Base-by-base conservation (phyloP, 1,140 invertebrate genomes). In the Drosophila mojavensis region DNA sequence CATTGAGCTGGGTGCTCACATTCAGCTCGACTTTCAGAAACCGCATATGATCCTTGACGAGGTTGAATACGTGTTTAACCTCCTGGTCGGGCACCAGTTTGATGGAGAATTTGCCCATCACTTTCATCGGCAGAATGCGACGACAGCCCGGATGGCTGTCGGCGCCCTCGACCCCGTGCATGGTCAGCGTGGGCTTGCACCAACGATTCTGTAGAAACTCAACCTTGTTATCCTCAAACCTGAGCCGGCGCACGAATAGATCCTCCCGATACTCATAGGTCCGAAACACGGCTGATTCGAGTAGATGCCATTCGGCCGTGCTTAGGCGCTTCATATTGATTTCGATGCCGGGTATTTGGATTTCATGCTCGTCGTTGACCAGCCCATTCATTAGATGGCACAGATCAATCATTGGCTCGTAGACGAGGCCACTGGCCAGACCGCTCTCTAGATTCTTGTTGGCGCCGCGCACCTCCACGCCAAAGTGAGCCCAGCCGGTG, bases 371-470 rank as follows among this genome's bases (percentile, higher is more conserved):
- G 9, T 63, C 11, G 13, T 64, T 30, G 0, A 81, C 43, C n/a
- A 81, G 28, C 4, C 39, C 11, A 45, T 72, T 79, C 76, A 81
- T 75, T 26, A 81, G 7, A 5, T 67, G 72, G 9, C 72, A 81
- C 0, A 79, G 15, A 50, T 78, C 75, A 1, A 53, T 59, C 71
- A 80, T 75, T 9, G 78, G 75, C n/a, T 80, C 75, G 15, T 10
- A 80, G 20, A 80, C 61, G 3, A 80, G 15, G 3, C 78, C 78
- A 0, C 75, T 61, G 5, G 71, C 65, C 0, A 55, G 9, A 3
- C 75, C 78, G 6, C 55, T 36, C 15, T 80, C 78, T 5, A 80
- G 17, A 17, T 11, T 24, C n/a, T 75, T 81, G 5, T 71, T 64
- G 7, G 13, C 78, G 6, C 65, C 75, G 2, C 36, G 15, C n/a